Evolutionary conservation across 2,888 invertebrate species (phyloP), one percentile per base, ranked within the genome.

Genomic region (Sthenelais limicola): DNA sequence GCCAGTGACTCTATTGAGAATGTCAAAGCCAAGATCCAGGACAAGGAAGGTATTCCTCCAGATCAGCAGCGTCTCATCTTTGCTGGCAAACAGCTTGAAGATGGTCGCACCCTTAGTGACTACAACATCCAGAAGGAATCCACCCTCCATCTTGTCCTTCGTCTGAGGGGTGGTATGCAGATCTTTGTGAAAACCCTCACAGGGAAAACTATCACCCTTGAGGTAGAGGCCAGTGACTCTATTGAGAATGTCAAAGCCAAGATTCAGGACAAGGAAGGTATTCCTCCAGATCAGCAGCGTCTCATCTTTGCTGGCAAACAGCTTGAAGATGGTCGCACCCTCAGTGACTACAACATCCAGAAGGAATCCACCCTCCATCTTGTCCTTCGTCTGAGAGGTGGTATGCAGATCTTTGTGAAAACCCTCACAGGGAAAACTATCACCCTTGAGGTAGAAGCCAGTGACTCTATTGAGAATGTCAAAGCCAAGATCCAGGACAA

Each of bases 321-420:
- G 89, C 89, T 96, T 83, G 95, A 96, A 89, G 96, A 96, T 91
- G 95, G 94, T 4, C 92, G 94, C 68, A 95, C 95, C 1, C 90
- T 96, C 30, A 94, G 94, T 0, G 97, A 97, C 87, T 96, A 96
- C 89, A 96, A 96, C 88, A 96, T 97, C 86, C 96, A 97, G 89
- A 96, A 96, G 88, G 95, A 96, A 88, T 97, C 97, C 0, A 97
- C 97, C 15, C 92, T 97, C 79, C 97, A 97, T 88, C 81, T 90
- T 90, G 97, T 97, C 76, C 91, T 97, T 75, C 93, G 97, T 90
- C 92, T 98, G 81, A 92, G 97, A 24, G 78, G 78, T 51, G 78
- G 78, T 71, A 78, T 79, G 79, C 79, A 79, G 73, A 79, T 79
- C 51, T 79, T 79, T 62, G 79, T 79, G 18, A 79, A 79, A 43